phyloP scores from a whole-genome alignment of 1,140 invertebrate genomes.

The Lasioglossum baleicum region DNA sequence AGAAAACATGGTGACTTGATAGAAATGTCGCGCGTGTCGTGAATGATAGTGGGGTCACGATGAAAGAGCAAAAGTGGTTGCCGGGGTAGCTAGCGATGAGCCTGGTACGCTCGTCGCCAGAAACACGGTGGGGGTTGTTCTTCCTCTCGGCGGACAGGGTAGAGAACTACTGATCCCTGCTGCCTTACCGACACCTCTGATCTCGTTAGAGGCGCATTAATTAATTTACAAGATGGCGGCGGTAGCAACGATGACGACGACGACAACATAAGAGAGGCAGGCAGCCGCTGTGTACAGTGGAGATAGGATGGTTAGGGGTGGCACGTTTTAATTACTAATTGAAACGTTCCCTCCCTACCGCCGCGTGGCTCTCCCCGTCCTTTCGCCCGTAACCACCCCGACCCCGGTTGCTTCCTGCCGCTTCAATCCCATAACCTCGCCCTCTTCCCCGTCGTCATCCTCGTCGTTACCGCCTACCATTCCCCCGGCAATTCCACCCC shows the following conservation, averaged over 20 bases:
- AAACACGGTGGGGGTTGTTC: constrained; percentile 69
- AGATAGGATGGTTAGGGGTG: constrained; percentile 35
- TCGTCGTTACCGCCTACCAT: constrained; percentile 47
- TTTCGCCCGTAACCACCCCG: constrained; percentile 28
- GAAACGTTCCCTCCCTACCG: constrained; percentile 64
- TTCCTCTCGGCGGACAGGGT: constrained; percentile 60
- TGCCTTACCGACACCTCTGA: constrained; percentile 75
- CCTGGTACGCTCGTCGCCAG: constrained; percentile 37
- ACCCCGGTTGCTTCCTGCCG: constrained; percentile 39
- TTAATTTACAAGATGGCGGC: constrained; percentile 78
- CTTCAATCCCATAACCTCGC: constrained; percentile 16
- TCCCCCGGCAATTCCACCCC: constrained; percentile 45
- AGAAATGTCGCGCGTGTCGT: too few relatives aligned
- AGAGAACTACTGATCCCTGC: constrained; percentile 62
- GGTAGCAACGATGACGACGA: constrained; percentile 5
- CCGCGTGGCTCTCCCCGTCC: constrained; percentile 25
- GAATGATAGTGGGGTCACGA: not conserved
- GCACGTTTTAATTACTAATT: constrained; percentile 76
- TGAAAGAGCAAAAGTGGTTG: constrained; percentile 16
- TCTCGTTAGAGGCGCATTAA: constrained; percentile 77
- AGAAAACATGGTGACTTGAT: too few relatives aligned
- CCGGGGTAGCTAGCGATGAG: constrained; percentile 17
- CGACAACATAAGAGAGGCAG: constrained; percentile 3
- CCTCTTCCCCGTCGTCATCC: constrained; percentile 21
- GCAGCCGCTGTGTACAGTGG: not conserved